These are phyloP conservation scores for Argyrosomus regius DNA, from an alignment of 2,797 vertebrate species.

Conservation along the genomic window DNA sequence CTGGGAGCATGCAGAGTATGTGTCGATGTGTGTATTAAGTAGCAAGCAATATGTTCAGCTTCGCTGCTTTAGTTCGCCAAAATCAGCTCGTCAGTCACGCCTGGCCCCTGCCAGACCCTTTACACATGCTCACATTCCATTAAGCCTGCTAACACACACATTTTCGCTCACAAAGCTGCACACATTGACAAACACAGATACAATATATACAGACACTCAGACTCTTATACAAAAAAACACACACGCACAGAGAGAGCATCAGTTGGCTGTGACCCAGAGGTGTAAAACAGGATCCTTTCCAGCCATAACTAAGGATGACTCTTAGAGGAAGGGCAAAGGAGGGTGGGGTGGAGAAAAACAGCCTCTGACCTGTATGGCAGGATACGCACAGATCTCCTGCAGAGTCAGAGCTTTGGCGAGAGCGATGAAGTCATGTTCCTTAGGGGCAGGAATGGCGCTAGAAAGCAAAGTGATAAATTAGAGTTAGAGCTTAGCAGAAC, in stretches of 20 bases:
- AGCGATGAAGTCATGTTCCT: constrained; percentile 64
- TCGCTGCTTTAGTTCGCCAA: constrained; percentile 55
- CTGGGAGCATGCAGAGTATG: constrained; percentile 37
- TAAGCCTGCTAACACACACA: constrained; percentile 44
- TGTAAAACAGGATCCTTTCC: constrained; percentile 64
- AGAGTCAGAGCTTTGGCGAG: constrained; percentile 53
- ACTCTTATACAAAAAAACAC: constrained; percentile 2
- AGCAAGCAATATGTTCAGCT: constrained; percentile 58
- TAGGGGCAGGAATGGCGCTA: constrained; percentile 10
- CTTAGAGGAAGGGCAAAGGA: constrained; percentile 42
- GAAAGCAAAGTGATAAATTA: constrained; percentile 60
- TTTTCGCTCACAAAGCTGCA: constrained; percentile 39
- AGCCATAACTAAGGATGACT: constrained; percentile 36
- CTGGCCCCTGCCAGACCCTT: constrained; percentile 61
- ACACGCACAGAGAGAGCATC: constrained; percentile 28
- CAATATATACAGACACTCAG: constrained; percentile 8
- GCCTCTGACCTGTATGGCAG: constrained; percentile 57
- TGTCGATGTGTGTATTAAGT: constrained; percentile 53
- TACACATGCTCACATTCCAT: constrained; percentile 70
- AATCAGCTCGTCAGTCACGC: constrained; percentile 72
- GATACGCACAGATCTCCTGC: constrained; percentile 54
- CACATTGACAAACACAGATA: constrained; percentile 33
- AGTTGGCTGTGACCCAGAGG: constrained; percentile 47
- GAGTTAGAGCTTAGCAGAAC: constrained; percentile 34
- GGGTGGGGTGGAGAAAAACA: constrained; percentile 33